Base-by-base conservation (phyloP, 2,113 vertebrate species). In the Etheostoma spectabile region DNA sequence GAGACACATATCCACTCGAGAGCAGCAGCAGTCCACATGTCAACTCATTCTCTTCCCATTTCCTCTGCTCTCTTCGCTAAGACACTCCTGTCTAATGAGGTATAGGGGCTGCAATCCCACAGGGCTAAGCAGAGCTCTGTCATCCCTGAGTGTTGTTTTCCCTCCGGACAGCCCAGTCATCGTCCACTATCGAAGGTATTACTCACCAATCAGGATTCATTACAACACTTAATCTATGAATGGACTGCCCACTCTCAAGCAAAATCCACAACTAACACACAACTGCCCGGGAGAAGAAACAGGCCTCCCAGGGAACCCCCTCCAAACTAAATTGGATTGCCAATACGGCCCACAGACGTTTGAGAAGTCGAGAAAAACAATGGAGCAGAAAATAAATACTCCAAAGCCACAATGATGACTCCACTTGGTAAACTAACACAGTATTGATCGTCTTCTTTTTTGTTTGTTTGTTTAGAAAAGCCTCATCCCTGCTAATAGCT, bases 391-490 rank as follows among this genome's bases (percentile, higher is more conserved):
- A 94, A 94, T 89, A 93, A 88, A 91, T 87, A 84, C 90, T 86
- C 74, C 77, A 91, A 85, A 92, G 89, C 91, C 93, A 89, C 89
- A 78, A 88, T 93, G 90, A 92, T 87, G 89, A 87, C 88, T 90
- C 86, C 85, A 87, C 88, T 92, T 92, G 83, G 89, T 92, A 93
- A 94, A 94, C 93, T 93, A 93, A 95, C 91, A 88, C 89, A 93
- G 87, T 95, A 95, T 95, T 95, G 95, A 96, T 95, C 88, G 74
- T 89, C 92, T 82, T 91, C 91, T 93, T 75, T 38, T 77, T 91
- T 93, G 90, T 96, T 92, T 94, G 91, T 96, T 95, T 96, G 94
- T 95, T 95, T 95, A 94, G 94, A 94, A 93, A 91, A 95, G 93
- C 92, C 91, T 95, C 93, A 95, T 94, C 95, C 92, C 86, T 72